Conservation (phyloP, 2,888 invertebrate species). For the Craniophora ligustri region DNA sequence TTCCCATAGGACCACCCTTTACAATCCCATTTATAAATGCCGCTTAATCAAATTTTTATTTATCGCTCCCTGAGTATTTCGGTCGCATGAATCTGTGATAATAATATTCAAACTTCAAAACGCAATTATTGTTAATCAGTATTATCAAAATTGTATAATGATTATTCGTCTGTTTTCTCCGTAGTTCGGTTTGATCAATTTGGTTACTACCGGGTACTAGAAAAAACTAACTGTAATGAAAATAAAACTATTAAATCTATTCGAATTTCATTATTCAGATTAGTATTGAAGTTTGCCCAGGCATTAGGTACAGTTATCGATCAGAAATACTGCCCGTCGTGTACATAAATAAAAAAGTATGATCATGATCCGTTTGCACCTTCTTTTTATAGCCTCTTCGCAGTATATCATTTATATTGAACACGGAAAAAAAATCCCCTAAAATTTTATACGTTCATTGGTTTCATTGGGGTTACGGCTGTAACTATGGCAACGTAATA, state of each 20-base stretch:
- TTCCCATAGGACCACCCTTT: conserved; percentile 81
- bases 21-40: conserved; percentile 86
- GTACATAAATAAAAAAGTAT: conserved; percentile 52
- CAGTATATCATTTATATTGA: conserved; percentile 63
- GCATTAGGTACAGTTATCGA: conserved; percentile 46
- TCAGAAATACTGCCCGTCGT: conserved; percentile 40
- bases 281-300: conserved; percentile 30
- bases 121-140: conserved; percentile 50
- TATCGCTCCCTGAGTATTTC: conserved; percentile 65
- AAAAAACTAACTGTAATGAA: too few species aligned
- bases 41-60: conserved; percentile 83
- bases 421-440: conserved; percentile 61
- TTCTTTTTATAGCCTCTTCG: conserved; percentile 64
- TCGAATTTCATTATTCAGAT: too few species aligned
- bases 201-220: conserved; percentile 13
- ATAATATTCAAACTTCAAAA: conserved; percentile 50
- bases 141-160: conserved; percentile 35
- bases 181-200: conserved; percentile 28
- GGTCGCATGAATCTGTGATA: conserved; percentile 50
- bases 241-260: conserved; percentile 43
- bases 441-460: conserved; percentile 65
- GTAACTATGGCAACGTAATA: conserved; percentile 57
- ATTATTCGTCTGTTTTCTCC: conserved; percentile 28
- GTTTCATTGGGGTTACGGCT: conserved; percentile 62
- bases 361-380: conserved; percentile 60